These are phyloP conservation scores for Wiebesia pumilae DNA, from an alignment of 1,140 invertebrate species.

Conservation along the genomic window DNA sequence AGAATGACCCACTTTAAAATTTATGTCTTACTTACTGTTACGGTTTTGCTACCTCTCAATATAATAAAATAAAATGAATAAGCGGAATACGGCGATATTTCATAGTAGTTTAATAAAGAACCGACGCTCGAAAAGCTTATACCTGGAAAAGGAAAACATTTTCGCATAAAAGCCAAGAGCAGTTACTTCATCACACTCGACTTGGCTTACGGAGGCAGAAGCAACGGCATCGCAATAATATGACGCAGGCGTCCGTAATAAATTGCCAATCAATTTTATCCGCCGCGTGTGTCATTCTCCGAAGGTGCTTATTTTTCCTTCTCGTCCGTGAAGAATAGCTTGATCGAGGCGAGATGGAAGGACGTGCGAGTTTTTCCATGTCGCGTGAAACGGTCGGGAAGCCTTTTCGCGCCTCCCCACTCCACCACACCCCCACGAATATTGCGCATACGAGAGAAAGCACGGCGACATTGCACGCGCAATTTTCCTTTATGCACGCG, in stretches of 20 bases:
- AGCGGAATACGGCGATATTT: neutral
- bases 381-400: neutral
- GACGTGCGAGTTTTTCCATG: neutral
- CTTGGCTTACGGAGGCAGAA: neutral
- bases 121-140: neutral
- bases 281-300: slow-evolving; percentile 2
- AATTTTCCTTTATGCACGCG: slow-evolving; percentile 37
- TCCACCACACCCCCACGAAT: too few relatives aligned
- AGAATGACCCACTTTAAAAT: slow-evolving; percentile 27
- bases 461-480: slow-evolving; percentile 8
- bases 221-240: slow-evolving; percentile 25
- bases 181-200: slow-evolving; percentile 24
- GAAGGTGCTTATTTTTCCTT: slow-evolving; percentile 4
- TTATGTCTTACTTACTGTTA: slow-evolving; percentile 22
- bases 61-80: slow-evolving; percentile 27
- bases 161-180: slow-evolving; percentile 28
- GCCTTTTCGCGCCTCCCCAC: neutral
- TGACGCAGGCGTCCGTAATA: slow-evolving; percentile 10
- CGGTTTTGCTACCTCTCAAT: neutral
- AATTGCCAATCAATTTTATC: slow-evolving; percentile 42
- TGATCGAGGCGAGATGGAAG: neutral
- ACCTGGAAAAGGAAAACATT: slow-evolving; percentile 1
- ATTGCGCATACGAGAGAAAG: neutral
- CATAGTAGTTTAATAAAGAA: slow-evolving; percentile 31
- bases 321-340: neutral